phyloP scores from a whole-genome alignment of 2,888 invertebrate genomes.

The Drosophila borborema region DNA sequence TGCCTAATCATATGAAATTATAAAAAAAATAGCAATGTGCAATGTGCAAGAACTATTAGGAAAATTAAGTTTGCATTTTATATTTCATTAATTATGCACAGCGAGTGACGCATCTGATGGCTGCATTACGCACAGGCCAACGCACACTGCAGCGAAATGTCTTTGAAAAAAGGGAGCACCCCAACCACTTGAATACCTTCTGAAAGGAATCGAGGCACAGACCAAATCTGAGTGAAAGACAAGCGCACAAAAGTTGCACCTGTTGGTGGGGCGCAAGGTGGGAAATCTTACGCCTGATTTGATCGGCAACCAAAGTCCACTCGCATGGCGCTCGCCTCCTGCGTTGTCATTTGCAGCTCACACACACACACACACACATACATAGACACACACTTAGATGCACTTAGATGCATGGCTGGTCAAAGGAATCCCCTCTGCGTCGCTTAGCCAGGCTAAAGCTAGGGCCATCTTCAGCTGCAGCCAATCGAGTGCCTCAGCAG shows the following conservation, averaged over 20 bases:
- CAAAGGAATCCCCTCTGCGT: conserved; percentile 40
- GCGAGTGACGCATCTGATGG: conserved; percentile 16
- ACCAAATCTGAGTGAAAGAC: conserved; percentile 53
- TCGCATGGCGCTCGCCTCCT: conserved; percentile 2
- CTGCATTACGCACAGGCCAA: conserved; percentile 76
- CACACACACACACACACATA: conserved; percentile 18
- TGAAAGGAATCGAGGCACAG: conserved; percentile 20
- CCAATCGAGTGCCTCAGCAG: conserved; percentile 63
- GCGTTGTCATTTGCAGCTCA: conserved; percentile 57
- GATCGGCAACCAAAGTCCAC: conserved; percentile 29
- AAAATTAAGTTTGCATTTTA: conserved; percentile 78
- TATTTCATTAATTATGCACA: conserved; percentile 83
- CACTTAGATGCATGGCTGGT: conserved; percentile 69
- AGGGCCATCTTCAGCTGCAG: conserved; percentile 26
- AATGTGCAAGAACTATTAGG: conserved; percentile 63
- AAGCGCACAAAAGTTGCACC: conserved; percentile 54
- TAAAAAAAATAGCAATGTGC: conserved; percentile 47
- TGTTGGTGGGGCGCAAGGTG: not conserved
- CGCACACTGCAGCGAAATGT: conserved; percentile 55
- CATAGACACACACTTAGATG: conserved; percentile 11
- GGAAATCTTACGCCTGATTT: conserved; percentile 74
- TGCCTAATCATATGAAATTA: conserved; percentile 20
- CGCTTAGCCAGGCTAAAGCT: not conserved
- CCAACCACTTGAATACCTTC: conserved; percentile 14
- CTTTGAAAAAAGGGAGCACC: not conserved